Base-by-base conservation (phyloP, 2,797 vertebrate species). In the Helarctos malayanus region DNA sequence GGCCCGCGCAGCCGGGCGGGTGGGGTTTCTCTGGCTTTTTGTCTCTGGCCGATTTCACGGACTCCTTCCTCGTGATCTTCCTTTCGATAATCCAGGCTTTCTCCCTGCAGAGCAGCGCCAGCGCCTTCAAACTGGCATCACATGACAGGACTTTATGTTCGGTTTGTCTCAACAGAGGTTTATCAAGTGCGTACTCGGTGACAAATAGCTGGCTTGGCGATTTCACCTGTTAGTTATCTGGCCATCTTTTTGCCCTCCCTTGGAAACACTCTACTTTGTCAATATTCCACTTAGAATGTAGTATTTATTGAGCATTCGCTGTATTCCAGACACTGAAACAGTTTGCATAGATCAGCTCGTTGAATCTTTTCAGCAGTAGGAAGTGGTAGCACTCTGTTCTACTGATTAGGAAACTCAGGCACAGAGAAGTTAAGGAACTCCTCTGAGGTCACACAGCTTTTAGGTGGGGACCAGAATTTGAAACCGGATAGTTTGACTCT, bases 331-430 rank as follows among this genome's bases (percentile, higher is more conserved):
- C 52, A 4, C 18, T 38, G 29, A 5, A n/a, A 45, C 8, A 3
- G 18, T 25, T n/a, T 38, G 10, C 13, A 0, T 0, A 35, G 73
- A 15, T 7, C 7, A n/a, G 32, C 80, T 65, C 59, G 1, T 0
- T 8, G 65, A 59, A 56, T 63, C 16, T 21, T 38, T 27, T n/a
- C 35, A 5, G 18, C 41, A 21, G 38, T 5, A 10, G 52, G 54
- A 71, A 57, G 82, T 15, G 52, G 9, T 7, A 6, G 6, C 18
- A 11, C 0, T 29, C 10, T 21, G 3, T 32, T 82, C 29, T 29
- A 11, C 25, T 23, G 27, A 13, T 0, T 35, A 65, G 45, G 57
- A 41, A 27, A 35, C 5, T 1, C 35, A 18, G 21, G 52, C 57
- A 14, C 35, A 56, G 65, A 49, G 87, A 88, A 16, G 59, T 81